A percentile compares a stretch with the other conserved stretches of the same genome.
phyloP scores from a whole-genome alignment of 23 tunicate genomes.

The Halocynthia aurantium region DNA sequence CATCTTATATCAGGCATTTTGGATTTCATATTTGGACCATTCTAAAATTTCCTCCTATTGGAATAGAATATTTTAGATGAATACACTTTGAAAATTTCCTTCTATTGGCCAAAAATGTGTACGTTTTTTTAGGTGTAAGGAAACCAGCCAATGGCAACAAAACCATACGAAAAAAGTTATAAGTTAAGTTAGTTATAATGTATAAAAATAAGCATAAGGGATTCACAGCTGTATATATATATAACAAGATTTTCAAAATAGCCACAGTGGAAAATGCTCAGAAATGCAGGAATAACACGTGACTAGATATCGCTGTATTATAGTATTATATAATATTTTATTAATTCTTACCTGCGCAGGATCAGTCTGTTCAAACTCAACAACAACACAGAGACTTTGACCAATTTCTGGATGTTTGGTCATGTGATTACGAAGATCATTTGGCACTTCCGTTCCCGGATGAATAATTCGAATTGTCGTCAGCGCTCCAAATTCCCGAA shows the following conservation, averaged over 20 bases:
- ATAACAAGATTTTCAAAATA: too few relatives aligned
- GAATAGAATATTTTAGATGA: too few relatives aligned
- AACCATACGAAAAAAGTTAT: too few relatives aligned
- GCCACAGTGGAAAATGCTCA: background rate
- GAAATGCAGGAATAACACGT: background rate
- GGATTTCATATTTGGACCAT: background rate
- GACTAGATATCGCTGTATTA: background rate
- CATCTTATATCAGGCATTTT: background rate
- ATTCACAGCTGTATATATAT: too few relatives aligned
- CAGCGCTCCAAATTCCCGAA: constrained; percentile 69
- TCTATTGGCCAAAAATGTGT: too few relatives aligned
- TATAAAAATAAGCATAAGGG: background rate
- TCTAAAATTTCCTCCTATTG: background rate
- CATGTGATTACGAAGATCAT: constrained; percentile 84
- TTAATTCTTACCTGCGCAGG: constrained; percentile 63
- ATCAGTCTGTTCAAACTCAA: constrained; percentile 89
- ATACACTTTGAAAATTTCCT: too few relatives aligned
- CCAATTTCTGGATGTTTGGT: constrained; percentile 99
- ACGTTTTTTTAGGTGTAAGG: too few relatives aligned
- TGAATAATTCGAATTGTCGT: constrained; percentile 85
- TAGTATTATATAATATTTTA: background rate
- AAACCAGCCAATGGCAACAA: too few relatives aligned
- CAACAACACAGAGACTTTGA: constrained; percentile 67
- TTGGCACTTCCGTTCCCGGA: constrained; percentile 77
- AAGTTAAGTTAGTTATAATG: background rate